phyloP scores from a whole-genome alignment of 2,113 vertebrate species.

The Myodes glareolus region DNA sequence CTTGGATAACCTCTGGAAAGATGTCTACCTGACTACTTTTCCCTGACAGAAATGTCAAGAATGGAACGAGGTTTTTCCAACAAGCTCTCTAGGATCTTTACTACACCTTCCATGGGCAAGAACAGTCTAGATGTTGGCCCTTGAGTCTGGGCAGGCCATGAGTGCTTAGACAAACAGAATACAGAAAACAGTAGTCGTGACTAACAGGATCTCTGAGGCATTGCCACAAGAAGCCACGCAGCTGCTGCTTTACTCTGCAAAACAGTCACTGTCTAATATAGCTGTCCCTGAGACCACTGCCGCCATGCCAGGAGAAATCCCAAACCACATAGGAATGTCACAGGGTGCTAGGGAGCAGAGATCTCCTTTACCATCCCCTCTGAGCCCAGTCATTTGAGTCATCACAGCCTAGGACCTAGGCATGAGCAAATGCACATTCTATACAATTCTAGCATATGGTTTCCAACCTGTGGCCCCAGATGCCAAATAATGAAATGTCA shows the following conservation, averaged over 20 bases:
- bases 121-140: background rate
- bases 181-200: background rate
- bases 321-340: background rate
- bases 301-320: background rate
- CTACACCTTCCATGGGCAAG: background rate
- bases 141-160: background rate
- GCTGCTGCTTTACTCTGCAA: background rate
- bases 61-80: background rate
- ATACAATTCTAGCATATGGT: background rate
- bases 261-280: background rate
- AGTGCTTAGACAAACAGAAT: background rate
- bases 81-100: background rate
- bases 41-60: background rate
- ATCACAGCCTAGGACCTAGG: background rate
- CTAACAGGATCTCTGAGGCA: background rate
- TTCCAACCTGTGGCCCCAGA: background rate
- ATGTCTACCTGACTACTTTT: background rate
- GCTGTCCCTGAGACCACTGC: background rate
- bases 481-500: background rate
- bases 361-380: background rate
- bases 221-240: background rate
- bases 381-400: background rate
- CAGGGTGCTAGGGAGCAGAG: background rate
- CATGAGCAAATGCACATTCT: background rate
- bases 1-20: background rate